Evolutionary conservation across 1,140 invertebrate species (phyloP).

Genomic region (Drosophila willistoni): DNA sequence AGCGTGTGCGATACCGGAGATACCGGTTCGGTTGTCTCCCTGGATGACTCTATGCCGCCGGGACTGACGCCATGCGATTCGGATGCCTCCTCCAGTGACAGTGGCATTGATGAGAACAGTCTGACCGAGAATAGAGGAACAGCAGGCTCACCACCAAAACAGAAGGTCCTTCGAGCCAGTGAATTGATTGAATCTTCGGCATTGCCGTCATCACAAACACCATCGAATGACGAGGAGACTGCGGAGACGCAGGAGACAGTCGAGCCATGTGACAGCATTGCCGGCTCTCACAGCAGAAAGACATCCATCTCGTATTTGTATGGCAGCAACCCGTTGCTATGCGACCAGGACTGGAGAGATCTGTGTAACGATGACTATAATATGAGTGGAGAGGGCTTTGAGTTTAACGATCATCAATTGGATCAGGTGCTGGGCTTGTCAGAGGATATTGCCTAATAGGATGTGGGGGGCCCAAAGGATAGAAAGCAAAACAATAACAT

Average conservation of each 20-base stretch:
- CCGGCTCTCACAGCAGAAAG: slow-evolving; percentile 56
- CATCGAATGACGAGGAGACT: slow-evolving; percentile 3
- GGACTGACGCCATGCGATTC: slow-evolving; percentile 62
- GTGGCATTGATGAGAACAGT: slow-evolving; percentile 74
- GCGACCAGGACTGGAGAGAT: slow-evolving; percentile 68
- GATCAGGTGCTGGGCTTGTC: slow-evolving; percentile 66
- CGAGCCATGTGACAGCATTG: slow-evolving; percentile 12
- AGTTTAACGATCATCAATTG: slow-evolving; percentile 62
- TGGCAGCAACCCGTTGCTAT: slow-evolving; percentile 73
- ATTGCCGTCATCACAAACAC: slow-evolving; percentile 30
- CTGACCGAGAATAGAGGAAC: slow-evolving; percentile 22
- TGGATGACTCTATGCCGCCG: slow-evolving; percentile 73
- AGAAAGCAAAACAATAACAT: neutral
- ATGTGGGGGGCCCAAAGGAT: neutral
- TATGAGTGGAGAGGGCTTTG: slow-evolving; percentile 57
- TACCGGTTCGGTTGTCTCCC: slow-evolving; percentile 48
- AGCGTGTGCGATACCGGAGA: slow-evolving; percentile 23
- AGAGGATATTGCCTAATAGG: slow-evolving; percentile 41
- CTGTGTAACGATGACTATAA: slow-evolving; percentile 78
- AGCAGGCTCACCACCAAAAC: slow-evolving; percentile 43
- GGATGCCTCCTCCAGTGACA: slow-evolving; percentile 73
- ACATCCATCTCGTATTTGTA: slow-evolving; percentile 71
- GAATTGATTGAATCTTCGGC: slow-evolving; percentile 16
- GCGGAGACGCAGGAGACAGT: neutral
- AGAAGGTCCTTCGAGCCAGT: neutral